These are phyloP conservation scores for Oreocharis arfaki DNA, from an alignment of 2,113 vertebrate genomes.

Conservation along the genomic window DNA sequence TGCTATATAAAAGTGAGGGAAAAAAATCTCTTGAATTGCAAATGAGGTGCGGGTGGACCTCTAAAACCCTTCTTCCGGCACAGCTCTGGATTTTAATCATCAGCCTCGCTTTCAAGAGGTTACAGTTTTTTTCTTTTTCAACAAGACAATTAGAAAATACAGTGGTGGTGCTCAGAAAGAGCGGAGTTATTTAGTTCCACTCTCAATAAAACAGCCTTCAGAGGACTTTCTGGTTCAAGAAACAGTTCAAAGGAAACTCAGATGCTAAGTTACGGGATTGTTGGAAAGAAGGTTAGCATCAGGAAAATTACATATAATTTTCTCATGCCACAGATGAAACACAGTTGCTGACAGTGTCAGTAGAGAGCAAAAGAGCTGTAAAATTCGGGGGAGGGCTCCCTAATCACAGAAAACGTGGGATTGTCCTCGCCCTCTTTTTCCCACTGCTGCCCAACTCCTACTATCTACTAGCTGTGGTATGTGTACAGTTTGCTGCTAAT, in stretches of 20 bases:
- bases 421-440: constrained; percentile 10
- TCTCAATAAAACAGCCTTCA: not conserved
- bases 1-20: not conserved
- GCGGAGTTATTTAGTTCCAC: not conserved
- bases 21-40: constrained; percentile 56
- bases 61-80: constrained; percentile 38
- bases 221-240: not conserved
- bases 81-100: constrained; percentile 61
- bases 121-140: not conserved
- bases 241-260: not conserved
- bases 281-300: constrained; percentile 12
- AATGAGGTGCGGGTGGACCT: constrained; percentile 46
- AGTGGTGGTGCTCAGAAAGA: not conserved
- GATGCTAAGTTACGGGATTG: not conserved
- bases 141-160: constrained; percentile 41
- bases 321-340: not conserved
- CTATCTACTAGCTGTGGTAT: not conserved
- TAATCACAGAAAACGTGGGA: not conserved
- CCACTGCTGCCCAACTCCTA: not conserved
- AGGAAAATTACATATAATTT: not conserved
- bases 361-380: not conserved
- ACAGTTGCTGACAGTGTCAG: not conserved
- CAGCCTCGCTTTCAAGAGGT: not conserved
- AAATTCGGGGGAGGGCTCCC: not conserved
- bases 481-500: constrained; percentile 32